phyloP scores from a whole-genome alignment of 2,113 vertebrate genomes.

The Epinephelus fuscoguttatus region DNA sequence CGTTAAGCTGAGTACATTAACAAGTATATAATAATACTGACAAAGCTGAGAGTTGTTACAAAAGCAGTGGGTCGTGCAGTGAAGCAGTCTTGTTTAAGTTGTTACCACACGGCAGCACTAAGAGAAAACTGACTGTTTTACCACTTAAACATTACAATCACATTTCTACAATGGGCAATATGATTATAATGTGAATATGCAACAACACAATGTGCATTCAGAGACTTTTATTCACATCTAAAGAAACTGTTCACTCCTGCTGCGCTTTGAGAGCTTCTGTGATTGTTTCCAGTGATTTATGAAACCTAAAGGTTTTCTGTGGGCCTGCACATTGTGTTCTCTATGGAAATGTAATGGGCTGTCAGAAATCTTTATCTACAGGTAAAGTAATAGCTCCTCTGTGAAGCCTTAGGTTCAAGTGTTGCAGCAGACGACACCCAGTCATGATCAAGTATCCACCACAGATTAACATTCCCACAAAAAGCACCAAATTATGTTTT shows the following conservation, averaged over 20 bases:
- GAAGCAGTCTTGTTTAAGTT: neutral
- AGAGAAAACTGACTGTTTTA: neutral
- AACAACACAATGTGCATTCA: neutral
- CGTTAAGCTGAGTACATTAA: neutral
- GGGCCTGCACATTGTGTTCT: slow-evolving; percentile 13
- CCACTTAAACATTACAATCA: neutral
- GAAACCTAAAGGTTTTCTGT: neutral
- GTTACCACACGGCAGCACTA: neutral
- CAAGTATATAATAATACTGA: neutral
- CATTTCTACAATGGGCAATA: neutral
- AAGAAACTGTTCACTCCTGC: neutral
- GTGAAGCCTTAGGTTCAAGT: neutral
- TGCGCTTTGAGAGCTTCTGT: neutral
- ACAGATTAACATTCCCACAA: neutral
- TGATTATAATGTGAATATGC: neutral
- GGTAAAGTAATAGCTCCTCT: slow-evolving; percentile 8
- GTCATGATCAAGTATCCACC: slow-evolving; percentile 8
- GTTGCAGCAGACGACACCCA: neutral
- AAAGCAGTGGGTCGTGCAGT: neutral
- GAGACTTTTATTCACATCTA: neutral
- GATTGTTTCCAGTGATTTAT: slow-evolving; percentile 26
- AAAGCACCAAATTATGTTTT: neutral
- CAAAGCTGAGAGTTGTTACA: neutral
- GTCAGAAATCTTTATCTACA: slow-evolving; percentile 16
- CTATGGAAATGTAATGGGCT: slow-evolving; percentile 6